phyloP scores from a whole-genome alignment of 2,113 vertebrate species.

The Microcebus ravelobensis region DNA sequence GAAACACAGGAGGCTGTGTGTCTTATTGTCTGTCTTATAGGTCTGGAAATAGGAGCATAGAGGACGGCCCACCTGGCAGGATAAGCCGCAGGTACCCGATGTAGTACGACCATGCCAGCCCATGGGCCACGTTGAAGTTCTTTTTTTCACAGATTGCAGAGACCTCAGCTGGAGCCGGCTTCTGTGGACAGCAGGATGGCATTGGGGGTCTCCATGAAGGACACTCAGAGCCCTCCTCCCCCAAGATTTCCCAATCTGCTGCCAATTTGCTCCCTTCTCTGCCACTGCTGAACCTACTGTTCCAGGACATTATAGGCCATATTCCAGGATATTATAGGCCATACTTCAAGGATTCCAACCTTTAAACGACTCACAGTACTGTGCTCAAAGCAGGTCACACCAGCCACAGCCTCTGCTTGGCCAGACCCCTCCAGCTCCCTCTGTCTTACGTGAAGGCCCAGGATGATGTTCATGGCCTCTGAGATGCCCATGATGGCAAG shows the following conservation, averaged over 20 bases:
- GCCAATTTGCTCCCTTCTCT: not conserved
- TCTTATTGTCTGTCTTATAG: not conserved
- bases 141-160: conserved; percentile 89
- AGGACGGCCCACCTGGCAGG: conserved; percentile 87
- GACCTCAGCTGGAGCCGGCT: conserved; percentile 86
- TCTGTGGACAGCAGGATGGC: conserved; percentile 80
- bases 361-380: not conserved
- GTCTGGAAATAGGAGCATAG: not conserved
- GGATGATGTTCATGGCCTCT: conserved; percentile 73
- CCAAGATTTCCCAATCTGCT: not conserved
- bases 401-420: not conserved
- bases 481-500: conserved; percentile 71
- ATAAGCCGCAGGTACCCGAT: conserved; percentile 91
- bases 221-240: not conserved
- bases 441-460: conserved; percentile 77
- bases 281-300: not conserved
- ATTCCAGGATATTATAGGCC: not conserved
- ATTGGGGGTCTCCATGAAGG: not conserved
- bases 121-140: conserved; percentile 92
- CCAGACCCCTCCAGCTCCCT: not conserved
- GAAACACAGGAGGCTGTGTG: not conserved
- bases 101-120: conserved; percentile 95
- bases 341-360: not conserved
- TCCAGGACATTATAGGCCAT: not conserved
- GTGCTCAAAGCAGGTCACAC: not conserved